These are phyloP conservation scores for Ceraclea dissimilis DNA, from an alignment of 2,888 invertebrate genomes.

Conservation along the genomic window DNA sequence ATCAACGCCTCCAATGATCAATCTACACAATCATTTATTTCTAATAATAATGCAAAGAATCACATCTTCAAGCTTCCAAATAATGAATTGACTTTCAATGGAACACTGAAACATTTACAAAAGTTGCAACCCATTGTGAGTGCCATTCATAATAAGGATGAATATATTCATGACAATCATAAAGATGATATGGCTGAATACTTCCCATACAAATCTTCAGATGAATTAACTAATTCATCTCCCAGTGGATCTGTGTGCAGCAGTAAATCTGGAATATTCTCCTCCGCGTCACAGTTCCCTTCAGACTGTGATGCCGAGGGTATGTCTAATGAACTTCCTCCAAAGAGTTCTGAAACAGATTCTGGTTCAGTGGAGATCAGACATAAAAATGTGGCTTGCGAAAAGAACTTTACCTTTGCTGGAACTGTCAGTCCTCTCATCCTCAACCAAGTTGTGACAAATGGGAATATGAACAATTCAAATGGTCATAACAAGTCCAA, in stretches of 20 bases:
- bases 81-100: slow-evolving; percentile 44
- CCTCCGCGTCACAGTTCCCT: slow-evolving; percentile 51
- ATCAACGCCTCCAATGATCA: not conserved
- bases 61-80: slow-evolving; percentile 43
- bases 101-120: slow-evolving; percentile 44
- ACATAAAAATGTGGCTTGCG: not conserved
- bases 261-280: slow-evolving; percentile 32
- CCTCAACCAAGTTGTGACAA: not conserved
- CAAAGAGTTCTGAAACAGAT: not conserved
- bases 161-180: slow-evolving; percentile 3
- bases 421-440: slow-evolving; percentile 15
- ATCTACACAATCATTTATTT: slow-evolving; percentile 32
- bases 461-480: not conserved
- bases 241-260: slow-evolving; percentile 13
- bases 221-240: slow-evolving; percentile 16
- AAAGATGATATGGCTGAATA: slow-evolving; percentile 16
- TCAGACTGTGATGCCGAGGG: slow-evolving; percentile 29
- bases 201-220: slow-evolving; percentile 17
- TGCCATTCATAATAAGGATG: slow-evolving; percentile 30
- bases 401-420: slow-evolving; percentile 12
- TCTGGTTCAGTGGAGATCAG: not conserved
- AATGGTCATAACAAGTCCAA: slow-evolving; percentile 7
- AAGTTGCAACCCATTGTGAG: slow-evolving; percentile 44
- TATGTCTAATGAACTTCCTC: slow-evolving; percentile 6
- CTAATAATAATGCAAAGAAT: slow-evolving; percentile 32